phyloP scores from a whole-genome alignment of 2,797 vertebrate species.

The Xenops minutus region DNA sequence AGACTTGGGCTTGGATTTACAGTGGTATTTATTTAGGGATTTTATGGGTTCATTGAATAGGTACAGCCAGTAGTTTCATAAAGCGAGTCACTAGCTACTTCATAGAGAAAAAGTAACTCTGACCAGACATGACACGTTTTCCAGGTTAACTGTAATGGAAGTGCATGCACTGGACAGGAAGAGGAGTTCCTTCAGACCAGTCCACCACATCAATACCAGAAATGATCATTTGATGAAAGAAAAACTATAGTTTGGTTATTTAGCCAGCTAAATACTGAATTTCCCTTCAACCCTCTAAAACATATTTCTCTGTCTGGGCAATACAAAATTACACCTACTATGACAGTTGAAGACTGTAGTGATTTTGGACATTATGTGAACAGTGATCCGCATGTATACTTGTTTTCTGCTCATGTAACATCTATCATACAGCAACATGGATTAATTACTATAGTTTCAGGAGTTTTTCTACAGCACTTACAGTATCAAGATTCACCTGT shows the following conservation, averaged over 20 bases:
- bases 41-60: neutral
- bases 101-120: neutral
- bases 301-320: neutral
- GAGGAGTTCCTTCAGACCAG: neutral
- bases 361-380: slow-evolving; percentile 1
- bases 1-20: neutral
- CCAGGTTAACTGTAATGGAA: neutral
- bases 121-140: neutral
- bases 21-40: slow-evolving; percentile 9
- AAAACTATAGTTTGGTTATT: neutral
- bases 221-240: neutral
- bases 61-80: neutral
- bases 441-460: slow-evolving; percentile 19
- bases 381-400: neutral
- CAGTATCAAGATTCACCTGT: neutral
- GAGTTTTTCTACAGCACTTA: neutral
- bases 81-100: neutral
- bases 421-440: neutral
- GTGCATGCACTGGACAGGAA: neutral
- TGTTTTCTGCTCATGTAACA: neutral
- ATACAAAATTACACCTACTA: neutral
- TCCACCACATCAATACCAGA: neutral
- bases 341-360: neutral
- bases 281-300: neutral
- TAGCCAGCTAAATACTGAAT: neutral